phyloP scores from a whole-genome alignment of 2,888 invertebrate species.

The Drosophila borealis region DNA sequence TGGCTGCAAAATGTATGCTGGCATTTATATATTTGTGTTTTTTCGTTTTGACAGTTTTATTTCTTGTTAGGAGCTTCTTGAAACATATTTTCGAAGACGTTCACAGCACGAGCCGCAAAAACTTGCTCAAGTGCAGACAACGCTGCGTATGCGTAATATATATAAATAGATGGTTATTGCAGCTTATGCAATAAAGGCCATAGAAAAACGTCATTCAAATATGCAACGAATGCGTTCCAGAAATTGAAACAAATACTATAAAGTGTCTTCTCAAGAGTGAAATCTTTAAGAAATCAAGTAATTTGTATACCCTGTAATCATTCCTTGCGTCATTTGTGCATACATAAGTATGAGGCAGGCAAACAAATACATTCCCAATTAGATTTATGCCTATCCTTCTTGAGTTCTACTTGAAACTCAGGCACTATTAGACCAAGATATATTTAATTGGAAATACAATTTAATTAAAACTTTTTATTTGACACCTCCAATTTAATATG shows the following conservation, averaged over 20 bases:
- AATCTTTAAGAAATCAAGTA: neutral
- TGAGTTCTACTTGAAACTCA: no score
- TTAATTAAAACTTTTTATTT: no score
- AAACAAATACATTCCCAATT: no score
- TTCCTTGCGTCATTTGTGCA: no score
- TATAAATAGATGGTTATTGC: conserved; percentile 29
- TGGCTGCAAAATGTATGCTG: conserved; percentile 63
- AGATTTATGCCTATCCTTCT: no score
- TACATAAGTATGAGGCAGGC: no score
- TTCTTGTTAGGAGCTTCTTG: conserved; percentile 30
- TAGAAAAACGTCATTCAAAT: conserved; percentile 16
- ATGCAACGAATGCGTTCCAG: conserved; percentile 1
- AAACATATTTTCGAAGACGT: conserved; percentile 14
- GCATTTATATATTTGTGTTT: conserved; percentile 73
- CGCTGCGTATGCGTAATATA: conserved; percentile 47
- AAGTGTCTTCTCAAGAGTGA: conserved; percentile 17
- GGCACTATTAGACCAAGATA: no score
- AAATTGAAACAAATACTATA: conserved; percentile 13
- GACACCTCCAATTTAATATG: no score
- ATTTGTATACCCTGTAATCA: neutral
- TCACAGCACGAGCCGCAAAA: conserved; percentile 4
- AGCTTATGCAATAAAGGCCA: conserved; percentile 31
- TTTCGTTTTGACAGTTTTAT: conserved; percentile 74
- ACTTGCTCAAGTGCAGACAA: conserved; percentile 59
- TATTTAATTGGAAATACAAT: no score